Percentiles rank a stretch among this genome's conserved stretches.
These are phyloP conservation scores for Bathynomus jamesi DNA, from an alignment of 1,140 invertebrate species.

Conservation along the genomic window DNA sequence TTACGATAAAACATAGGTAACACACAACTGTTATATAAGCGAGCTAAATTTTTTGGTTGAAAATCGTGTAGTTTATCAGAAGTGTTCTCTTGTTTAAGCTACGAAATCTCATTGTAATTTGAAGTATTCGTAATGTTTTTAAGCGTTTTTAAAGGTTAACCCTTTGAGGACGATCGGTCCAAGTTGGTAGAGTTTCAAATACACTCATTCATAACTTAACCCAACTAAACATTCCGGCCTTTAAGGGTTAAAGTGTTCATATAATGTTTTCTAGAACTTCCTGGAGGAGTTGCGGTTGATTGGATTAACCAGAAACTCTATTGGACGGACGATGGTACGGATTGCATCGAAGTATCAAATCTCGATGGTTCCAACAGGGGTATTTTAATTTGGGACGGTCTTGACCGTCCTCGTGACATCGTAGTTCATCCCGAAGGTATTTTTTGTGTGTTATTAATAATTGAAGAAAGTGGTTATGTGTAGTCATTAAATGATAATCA, in stretches of 20 bases:
- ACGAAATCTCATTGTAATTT: no score
- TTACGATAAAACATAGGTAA: neutral
- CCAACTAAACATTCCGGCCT: no score
- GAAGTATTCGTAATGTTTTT: no score
- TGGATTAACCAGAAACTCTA: conserved; percentile 78
- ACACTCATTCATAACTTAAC: no score
- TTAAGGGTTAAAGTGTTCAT: no score
- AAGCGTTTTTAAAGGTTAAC: no score
- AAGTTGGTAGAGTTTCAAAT: no score
- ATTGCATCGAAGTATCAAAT: conserved; percentile 68
- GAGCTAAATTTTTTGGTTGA: neutral
- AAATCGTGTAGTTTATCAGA: neutral
- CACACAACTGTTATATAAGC: neutral
- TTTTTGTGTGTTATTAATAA: no score
- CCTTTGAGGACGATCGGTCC: no score
- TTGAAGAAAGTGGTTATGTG: no score
- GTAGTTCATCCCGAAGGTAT: conserved; percentile 54
- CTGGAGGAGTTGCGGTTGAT: conserved; percentile 70
- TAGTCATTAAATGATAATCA: no score
- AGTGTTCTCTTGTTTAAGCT: no score
- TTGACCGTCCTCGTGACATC: conserved; percentile 79
- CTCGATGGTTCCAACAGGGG: conserved; percentile 34
- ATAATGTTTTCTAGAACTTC: conserved; percentile 47
- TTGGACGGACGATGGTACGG: conserved; percentile 76
- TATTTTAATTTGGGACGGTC: conserved; percentile 81